Conservation (phyloP, 2,888 invertebrate species). For the Leistus spinibarbis region DNA sequence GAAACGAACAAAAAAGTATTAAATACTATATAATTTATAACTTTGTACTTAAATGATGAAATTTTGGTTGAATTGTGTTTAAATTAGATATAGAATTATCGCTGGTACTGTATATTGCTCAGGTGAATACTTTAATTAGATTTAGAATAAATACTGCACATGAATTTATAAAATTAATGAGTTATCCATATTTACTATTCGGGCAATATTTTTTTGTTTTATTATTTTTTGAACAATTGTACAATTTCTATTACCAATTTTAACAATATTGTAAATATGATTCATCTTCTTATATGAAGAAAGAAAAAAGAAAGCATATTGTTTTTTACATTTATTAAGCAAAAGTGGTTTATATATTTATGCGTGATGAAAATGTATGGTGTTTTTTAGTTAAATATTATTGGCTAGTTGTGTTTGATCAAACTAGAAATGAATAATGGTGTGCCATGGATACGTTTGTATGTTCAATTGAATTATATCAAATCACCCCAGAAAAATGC, state of each 20-base stretch:
- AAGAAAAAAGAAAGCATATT: constrained; percentile 22
- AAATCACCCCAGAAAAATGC: constrained; percentile 47
- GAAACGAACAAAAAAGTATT: too few species aligned
- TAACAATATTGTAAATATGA: constrained; percentile 20
- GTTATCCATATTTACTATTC: constrained; percentile 13
- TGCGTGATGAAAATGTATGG: constrained; percentile 48
- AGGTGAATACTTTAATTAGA: constrained; percentile 22
- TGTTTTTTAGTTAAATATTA: constrained; percentile 41
- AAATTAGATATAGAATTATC: constrained; percentile 14
- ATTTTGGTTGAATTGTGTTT: constrained; percentile 26
- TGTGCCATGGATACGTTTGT: constrained; percentile 55
- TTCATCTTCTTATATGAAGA: constrained; percentile 29
- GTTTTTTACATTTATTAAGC: constrained; percentile 36
- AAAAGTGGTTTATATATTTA: constrained; percentile 28
- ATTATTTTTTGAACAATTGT: constrained; percentile 2
- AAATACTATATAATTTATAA: too few species aligned
- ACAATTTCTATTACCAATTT: not conserved
- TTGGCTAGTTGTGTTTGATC: constrained; percentile 45
- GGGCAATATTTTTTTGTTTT: constrained; percentile 8
- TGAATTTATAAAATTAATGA: constrained; percentile 19
- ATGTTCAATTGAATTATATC: constrained; percentile 46
- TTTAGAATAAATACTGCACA: constrained; percentile 33
- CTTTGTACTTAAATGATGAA: too few species aligned
- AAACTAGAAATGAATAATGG: constrained; percentile 46
- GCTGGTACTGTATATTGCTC: constrained; percentile 32